These are phyloP conservation scores for Puffinus mauretanicus DNA, from an alignment of 2,113 vertebrate species.

Conservation along the genomic window DNA sequence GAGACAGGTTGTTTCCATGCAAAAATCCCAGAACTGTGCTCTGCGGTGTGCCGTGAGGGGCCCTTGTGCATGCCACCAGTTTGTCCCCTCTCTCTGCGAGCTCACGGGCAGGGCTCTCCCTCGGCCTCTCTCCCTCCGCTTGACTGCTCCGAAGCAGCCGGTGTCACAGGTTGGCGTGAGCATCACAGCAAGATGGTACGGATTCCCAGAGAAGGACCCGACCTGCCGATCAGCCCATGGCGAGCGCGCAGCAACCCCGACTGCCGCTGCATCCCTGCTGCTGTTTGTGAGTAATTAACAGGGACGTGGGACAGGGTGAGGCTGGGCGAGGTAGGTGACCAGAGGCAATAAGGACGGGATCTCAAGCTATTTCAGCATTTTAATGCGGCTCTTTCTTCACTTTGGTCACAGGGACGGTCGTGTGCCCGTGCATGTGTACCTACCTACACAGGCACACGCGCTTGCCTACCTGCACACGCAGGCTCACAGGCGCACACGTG, in stretches of 20 bases:
- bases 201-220: neutral
- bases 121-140: neutral
- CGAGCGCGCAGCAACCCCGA: accelerated
- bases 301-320: neutral
- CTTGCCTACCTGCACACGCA: neutral
- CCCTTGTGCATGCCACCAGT: accelerated
- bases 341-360: neutral
- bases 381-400: neutral
- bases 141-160: accelerated
- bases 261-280: neutral
- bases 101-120: neutral
- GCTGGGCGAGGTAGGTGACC: neutral
- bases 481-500: neutral
- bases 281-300: neutral
- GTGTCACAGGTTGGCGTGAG: neutral
- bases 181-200: accelerated
- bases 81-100: neutral
- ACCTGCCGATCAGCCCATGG: accelerated
- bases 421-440: neutral
- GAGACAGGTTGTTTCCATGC: neutral
- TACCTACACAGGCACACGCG: neutral
- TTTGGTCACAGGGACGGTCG: neutral
- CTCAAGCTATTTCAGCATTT: neutral
- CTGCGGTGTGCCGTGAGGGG: neutral
- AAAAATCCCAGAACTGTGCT: neutral